A percentile compares a stretch with the other conserved stretches of the same genome.
phyloP scores from a whole-genome alignment of 2,113 vertebrate genomes.

The Mustela nigripes region DNA sequence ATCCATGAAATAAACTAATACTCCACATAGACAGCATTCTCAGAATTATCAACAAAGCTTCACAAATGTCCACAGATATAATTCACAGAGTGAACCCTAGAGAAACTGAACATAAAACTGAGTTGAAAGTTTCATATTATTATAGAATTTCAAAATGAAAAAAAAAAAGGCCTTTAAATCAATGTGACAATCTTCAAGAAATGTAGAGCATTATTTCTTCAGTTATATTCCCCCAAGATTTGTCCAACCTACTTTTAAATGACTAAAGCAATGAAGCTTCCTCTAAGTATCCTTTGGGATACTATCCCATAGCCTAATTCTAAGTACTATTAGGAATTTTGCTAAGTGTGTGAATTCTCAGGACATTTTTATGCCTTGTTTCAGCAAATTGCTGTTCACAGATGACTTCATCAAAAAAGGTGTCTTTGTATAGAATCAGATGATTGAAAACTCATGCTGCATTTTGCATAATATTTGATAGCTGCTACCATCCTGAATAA shows the following conservation, averaged over 20 bases:
- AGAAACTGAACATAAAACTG: not conserved
- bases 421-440: not conserved
- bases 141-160: not conserved
- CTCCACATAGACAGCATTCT: not conserved
- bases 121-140: not conserved
- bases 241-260: not conserved
- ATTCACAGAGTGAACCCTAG: not conserved
- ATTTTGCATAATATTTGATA: slow-evolving; percentile 45
- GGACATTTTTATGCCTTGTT: not conserved
- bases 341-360: not conserved
- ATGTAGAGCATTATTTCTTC: not conserved
- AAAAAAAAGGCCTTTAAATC: not conserved
- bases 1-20: not conserved
- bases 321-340: not conserved
- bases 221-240: not conserved
- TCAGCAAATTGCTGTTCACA: slow-evolving; percentile 51
- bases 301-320: not conserved
- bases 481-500: slow-evolving; percentile 58
- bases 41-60: not conserved
- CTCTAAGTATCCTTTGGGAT: not conserved
- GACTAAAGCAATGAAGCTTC: not conserved
- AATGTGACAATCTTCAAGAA: not conserved
- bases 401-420: slow-evolving; percentile 42
- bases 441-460: slow-evolving; percentile 45
- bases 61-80: not conserved